A percentile compares a stretch with the other conserved stretches of the same genome.
Evolutionary conservation across 2,113 vertebrate species (phyloP).

Genomic region (Aphyosemion australe): DNA sequence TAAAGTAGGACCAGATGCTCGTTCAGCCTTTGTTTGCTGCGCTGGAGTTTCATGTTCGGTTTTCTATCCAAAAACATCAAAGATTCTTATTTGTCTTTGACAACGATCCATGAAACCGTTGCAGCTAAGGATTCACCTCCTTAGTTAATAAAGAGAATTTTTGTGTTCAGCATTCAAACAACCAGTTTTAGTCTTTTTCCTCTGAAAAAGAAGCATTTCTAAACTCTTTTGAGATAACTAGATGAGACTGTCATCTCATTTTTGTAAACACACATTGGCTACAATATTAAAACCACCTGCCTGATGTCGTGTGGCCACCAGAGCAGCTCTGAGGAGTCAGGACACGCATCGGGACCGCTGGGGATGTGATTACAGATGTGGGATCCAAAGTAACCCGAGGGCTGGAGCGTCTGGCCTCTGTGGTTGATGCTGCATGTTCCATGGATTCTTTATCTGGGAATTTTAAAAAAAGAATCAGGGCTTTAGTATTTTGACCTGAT

Average conservation of each 20-base stretch:
- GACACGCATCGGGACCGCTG: not conserved
- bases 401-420: not conserved
- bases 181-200: not conserved
- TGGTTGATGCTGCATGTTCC: not conserved
- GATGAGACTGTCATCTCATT: too few species aligned
- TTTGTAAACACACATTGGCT: too few species aligned
- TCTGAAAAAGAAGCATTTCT: not conserved
- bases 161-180: not conserved
- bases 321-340: not conserved
- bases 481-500: not conserved
- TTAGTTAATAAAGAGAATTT: too few species aligned
- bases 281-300: not conserved
- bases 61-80: not conserved
- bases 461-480: not conserved
- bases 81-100: not conserved
- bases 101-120: not conserved
- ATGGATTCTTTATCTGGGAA: not conserved
- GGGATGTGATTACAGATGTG: not conserved
- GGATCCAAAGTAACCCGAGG: not conserved
- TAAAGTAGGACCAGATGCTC: conserved; percentile 26
- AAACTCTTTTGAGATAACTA: too few species aligned
- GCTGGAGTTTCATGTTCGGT: not conserved
- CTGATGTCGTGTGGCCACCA: not conserved
- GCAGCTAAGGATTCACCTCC: not conserved
- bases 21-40: conserved; percentile 6